Evolutionary conservation across 2,888 invertebrate genomes (phyloP).

Genomic region (Drosophila greeni): DNA sequence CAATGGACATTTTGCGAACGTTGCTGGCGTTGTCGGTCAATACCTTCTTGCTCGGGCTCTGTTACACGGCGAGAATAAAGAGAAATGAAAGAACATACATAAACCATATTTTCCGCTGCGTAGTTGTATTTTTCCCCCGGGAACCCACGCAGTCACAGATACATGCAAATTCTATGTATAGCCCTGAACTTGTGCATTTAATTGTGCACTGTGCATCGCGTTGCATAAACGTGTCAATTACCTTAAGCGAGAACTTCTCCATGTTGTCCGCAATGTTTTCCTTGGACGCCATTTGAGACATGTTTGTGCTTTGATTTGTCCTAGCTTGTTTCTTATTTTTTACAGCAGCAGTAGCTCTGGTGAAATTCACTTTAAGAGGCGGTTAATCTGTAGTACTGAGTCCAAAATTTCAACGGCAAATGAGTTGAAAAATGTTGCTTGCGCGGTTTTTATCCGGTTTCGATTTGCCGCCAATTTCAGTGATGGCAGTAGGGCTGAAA

Average conservation of each 20-base stretch:
- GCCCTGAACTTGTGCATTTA: constrained; percentile 14
- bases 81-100: neutral
- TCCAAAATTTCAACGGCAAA: constrained; percentile 29
- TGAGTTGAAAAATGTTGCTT: constrained; percentile 16
- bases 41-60: constrained; percentile 78
- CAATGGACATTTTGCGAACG: constrained; percentile 75
- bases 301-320: constrained; percentile 28
- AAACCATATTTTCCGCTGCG: constrained; percentile 2
- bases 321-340: neutral
- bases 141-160: constrained; percentile 5
- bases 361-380: neutral
- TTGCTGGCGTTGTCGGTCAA: constrained; percentile 76
- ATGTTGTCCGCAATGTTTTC: constrained; percentile 78
- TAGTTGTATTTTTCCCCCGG: constrained; percentile 3
- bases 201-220: neutral
- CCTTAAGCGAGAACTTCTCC: constrained; percentile 78
- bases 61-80: neutral
- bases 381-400: neutral
- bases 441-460: constrained; percentile 48
- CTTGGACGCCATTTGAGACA: constrained; percentile 75
- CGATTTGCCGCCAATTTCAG: constrained; percentile 54
- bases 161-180: constrained; percentile 25
- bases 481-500: neutral
- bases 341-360: neutral
- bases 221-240: constrained; percentile 56